Evolutionary conservation across 2,888 invertebrate species (phyloP).

Genomic region (Meiosimyza decipiens): DNA sequence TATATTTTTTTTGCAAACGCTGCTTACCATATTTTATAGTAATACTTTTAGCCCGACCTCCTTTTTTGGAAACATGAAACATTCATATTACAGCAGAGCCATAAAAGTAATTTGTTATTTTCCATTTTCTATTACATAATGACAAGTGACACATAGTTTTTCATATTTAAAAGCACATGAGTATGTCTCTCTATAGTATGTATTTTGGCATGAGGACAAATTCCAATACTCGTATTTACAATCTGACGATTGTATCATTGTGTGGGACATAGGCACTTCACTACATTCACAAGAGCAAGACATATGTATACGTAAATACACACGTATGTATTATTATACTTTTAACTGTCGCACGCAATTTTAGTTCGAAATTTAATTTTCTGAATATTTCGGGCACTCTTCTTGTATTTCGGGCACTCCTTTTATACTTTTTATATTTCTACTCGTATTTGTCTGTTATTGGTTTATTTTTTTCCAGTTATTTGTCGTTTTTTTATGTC

Average conservation of each 20-base stretch:
- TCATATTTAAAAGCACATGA: conserved; percentile 2
- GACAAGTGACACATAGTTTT: conserved; percentile 4
- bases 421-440: neutral
- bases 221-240: conserved; percentile 43
- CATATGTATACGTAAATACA: neutral
- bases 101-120: neutral
- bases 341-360: conserved; percentile 31
- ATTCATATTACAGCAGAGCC: neutral
- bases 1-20: no score
- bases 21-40: no score
- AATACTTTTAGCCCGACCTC: no score
- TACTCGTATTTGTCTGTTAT: no score
- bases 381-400: conserved; percentile 18
- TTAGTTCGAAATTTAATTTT: conserved; percentile 22
- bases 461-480: neutral
- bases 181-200: no score
- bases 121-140: conserved; percentile 3
- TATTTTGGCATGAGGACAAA: neutral
- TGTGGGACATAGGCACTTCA: conserved; percentile 37
- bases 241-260: conserved; percentile 46
- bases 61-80: no score
- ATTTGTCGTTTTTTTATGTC: neutral
- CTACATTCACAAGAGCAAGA: conserved; percentile 33
- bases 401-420: conserved; percentile 2
- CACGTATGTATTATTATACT: neutral